Evolutionary conservation across 2,797 vertebrate species (phyloP).

Genomic region (Trachops cirrhosus): DNA sequence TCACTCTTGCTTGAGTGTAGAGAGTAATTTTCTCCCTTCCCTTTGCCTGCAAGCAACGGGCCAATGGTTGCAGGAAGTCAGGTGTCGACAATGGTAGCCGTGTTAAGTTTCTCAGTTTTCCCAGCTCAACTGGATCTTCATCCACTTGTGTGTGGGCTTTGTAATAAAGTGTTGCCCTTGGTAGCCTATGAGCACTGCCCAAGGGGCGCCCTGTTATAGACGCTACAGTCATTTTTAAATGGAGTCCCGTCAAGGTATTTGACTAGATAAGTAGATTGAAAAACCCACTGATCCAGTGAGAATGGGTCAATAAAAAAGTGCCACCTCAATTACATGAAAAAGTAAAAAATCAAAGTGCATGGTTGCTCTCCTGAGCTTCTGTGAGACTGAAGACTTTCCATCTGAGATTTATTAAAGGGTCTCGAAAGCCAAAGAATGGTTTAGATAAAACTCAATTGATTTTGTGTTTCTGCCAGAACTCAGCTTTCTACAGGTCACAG

Average conservation of each 20-base stretch:
- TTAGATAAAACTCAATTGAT: conserved; percentile 61
- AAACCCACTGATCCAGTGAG: conserved; percentile 33
- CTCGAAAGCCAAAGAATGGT: conserved; percentile 29
- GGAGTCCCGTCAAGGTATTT: conserved; percentile 44
- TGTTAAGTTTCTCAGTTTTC: not conserved
- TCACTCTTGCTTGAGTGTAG: not conserved
- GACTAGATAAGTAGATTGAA: conserved; percentile 62
- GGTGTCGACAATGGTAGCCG: not conserved
- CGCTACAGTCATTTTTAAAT: conserved; percentile 25
- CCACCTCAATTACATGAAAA: conserved; percentile 36
- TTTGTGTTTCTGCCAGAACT: conserved; percentile 54
- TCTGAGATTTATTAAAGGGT: conserved; percentile 65
- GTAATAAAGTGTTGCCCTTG: not conserved
- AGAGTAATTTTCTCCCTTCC: not conserved
- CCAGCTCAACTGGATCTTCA: not conserved
- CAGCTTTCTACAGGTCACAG: conserved; percentile 33
- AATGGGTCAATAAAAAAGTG: conserved; percentile 55
- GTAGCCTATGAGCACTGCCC: not conserved
- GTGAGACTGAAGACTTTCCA: conserved; percentile 29
- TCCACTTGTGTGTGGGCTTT: not conserved
- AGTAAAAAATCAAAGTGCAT: conserved; percentile 55
- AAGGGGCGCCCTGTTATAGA: not conserved
- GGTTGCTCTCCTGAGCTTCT: not conserved
- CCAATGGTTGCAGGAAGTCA: not conserved
- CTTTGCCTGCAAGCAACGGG: not conserved